Evolutionary conservation across 2,797 vertebrate genomes (phyloP).

Genomic region (Fundulus diaphanus): DNA sequence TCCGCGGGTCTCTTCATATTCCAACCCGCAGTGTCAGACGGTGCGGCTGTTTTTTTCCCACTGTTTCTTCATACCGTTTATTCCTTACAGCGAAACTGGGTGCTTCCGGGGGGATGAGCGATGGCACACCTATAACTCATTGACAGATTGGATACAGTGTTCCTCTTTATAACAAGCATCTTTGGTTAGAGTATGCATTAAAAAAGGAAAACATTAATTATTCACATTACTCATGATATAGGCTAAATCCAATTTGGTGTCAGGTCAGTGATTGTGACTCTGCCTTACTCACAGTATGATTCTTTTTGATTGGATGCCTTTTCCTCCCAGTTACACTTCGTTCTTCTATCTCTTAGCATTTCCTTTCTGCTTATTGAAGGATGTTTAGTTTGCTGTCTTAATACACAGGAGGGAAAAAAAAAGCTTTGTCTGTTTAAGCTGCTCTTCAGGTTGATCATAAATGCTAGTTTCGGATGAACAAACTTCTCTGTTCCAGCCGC

Average conservation of each 20-base stretch:
- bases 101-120: not conserved
- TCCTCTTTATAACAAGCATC: not conserved
- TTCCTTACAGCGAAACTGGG: not conserved
- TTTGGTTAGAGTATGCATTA: not conserved
- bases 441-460: no score
- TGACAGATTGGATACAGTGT: not conserved
- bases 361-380: not conserved
- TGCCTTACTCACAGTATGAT: not conserved
- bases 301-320: not conserved
- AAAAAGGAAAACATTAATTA: not conserved
- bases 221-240: not conserved
- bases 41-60: not conserved
- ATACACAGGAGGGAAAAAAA: not conserved
- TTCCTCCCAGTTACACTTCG: not conserved
- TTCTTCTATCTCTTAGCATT: not conserved
- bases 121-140: not conserved
- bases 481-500: not conserved
- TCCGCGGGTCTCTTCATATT: not conserved
- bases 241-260: not conserved
- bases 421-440: not conserved
- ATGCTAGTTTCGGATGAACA: no score
- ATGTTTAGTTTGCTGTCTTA: not conserved
- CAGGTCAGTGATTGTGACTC: not conserved
- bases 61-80: not conserved
- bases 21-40: not conserved